phyloP scores from a whole-genome alignment of 2,797 vertebrate genomes.

The Cyclopterus lumpus region DNA sequence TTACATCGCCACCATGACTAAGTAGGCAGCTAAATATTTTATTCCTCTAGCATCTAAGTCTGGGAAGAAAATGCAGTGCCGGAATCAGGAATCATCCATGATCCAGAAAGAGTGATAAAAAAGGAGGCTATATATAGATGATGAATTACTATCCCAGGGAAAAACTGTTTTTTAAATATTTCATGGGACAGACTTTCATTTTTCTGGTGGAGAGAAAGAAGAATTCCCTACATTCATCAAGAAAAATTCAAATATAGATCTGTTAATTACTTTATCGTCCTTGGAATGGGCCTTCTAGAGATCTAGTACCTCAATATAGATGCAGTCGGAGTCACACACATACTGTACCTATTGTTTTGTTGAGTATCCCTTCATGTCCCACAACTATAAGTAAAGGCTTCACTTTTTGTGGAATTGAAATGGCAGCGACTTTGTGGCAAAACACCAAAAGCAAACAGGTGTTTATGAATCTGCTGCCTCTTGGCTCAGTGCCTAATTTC shows the following conservation, averaged over 20 bases:
- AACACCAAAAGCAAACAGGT: conserved; percentile 77
- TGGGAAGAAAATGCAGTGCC: conserved; percentile 41
- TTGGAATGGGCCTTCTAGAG: conserved; percentile 36
- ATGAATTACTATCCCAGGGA: conserved; percentile 69
- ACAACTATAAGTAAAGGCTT: conserved; percentile 26
- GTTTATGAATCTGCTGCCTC: conserved; percentile 68
- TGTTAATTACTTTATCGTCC: conserved; percentile 53
- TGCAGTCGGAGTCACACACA: background rate
- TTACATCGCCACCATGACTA: conserved; percentile 45
- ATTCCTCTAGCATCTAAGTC: conserved; percentile 58
- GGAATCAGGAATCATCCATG: conserved; percentile 70
- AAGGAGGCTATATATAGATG: conserved; percentile 80
- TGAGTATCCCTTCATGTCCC: conserved; percentile 3
- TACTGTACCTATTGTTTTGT: background rate
- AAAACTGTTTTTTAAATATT: conserved; percentile 80
- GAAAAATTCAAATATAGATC: conserved; percentile 60
- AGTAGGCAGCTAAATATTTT: conserved; percentile 71
- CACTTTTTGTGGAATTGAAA: conserved; percentile 42
- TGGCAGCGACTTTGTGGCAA: conserved; percentile 47
- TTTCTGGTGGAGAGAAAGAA: conserved; percentile 58
- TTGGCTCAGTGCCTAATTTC: conserved; percentile 68
- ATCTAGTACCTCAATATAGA: conserved; percentile 33
- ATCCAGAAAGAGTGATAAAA: conserved; percentile 75
- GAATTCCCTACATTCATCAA: conserved; percentile 47
- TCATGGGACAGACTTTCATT: conserved; percentile 67